These are phyloP conservation scores for Brachionus rubens DNA, from an alignment of 1,140 invertebrate genomes.

Conservation along the genomic window DNA sequence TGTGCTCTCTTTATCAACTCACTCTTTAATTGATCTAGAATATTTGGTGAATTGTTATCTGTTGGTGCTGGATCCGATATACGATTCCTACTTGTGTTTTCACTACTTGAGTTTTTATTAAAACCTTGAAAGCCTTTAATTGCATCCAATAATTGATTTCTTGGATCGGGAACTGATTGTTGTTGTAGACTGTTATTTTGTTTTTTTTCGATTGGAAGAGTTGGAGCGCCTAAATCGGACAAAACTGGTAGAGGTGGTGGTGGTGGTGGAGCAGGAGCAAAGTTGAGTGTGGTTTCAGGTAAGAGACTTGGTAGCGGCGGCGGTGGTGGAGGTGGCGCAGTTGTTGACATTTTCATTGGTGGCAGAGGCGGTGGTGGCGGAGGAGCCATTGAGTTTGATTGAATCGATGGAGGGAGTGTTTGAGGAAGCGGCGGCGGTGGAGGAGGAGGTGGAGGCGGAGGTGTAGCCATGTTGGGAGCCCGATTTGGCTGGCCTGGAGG, in stretches of 20 bases:
- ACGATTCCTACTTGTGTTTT: not conserved
- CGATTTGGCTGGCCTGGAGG: not conserved
- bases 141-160: conserved; percentile 1
- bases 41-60: conserved; percentile 16
- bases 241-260: conserved; percentile 13
- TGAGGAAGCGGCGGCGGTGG: conserved; percentile 5
- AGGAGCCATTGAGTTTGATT: not conserved
- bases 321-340: conserved; percentile 38
- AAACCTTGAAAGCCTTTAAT: conserved; percentile 45
- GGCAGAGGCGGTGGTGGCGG: conserved; percentile 10
- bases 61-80: conserved; percentile 28
- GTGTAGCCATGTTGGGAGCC: not conserved
- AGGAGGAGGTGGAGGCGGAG: too few relatives aligned
- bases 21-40: conserved; percentile 33
- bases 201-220: conserved; percentile 10
- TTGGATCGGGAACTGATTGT: not conserved
- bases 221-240: not conserved
- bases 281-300: not conserved
- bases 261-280: not conserved
- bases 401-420: conserved; percentile 20
- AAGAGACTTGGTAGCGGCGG: not conserved
- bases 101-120: not conserved
- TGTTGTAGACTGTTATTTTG: not conserved
- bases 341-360: conserved; percentile 7
- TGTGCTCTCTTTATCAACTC: conserved; percentile 44